Conservation (phyloP, 2,797 vertebrate species). For the Acanthis flammea region DNA sequence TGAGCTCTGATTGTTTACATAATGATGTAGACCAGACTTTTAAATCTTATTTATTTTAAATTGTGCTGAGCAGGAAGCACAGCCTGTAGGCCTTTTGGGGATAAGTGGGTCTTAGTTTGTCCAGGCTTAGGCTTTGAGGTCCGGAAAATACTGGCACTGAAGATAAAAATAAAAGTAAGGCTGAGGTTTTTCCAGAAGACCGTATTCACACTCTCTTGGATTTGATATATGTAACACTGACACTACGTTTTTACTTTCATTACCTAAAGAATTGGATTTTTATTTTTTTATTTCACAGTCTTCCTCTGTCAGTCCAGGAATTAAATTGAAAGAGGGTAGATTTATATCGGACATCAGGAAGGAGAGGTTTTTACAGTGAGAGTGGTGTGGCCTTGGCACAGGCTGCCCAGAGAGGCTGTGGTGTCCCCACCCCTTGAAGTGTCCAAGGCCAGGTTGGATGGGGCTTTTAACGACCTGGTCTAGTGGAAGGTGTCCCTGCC, state of each 20-base stretch:
- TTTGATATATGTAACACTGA: not conserved
- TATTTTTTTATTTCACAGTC: not conserved
- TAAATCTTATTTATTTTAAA: not conserved
- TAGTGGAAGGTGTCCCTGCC: not conserved
- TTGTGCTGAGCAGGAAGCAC: not conserved
- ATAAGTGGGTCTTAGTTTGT: not conserved
- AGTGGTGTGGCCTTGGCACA: not conserved
- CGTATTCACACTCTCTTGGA: not conserved
- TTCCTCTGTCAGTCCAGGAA: not conserved
- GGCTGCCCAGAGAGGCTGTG: not conserved
- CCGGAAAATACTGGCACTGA: not conserved
- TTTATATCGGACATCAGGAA: not conserved
- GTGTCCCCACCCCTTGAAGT: too few species aligned
- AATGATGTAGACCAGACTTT: not conserved
- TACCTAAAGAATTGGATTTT: not conserved
- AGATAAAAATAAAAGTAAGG: not conserved
- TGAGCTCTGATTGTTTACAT: not conserved
- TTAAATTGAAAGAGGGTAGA: not conserved
- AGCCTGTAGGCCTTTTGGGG: not conserved
- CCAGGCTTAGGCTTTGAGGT: not conserved
- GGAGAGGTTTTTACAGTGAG: not conserved
- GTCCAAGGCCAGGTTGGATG: fast-evolving
- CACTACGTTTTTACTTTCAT: not conserved
- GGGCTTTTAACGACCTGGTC: not conserved
- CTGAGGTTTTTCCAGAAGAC: not conserved